Evolutionary conservation across 23 tunicate genomes (phyloP).

Genomic region (Halocynthia aurantium): DNA sequence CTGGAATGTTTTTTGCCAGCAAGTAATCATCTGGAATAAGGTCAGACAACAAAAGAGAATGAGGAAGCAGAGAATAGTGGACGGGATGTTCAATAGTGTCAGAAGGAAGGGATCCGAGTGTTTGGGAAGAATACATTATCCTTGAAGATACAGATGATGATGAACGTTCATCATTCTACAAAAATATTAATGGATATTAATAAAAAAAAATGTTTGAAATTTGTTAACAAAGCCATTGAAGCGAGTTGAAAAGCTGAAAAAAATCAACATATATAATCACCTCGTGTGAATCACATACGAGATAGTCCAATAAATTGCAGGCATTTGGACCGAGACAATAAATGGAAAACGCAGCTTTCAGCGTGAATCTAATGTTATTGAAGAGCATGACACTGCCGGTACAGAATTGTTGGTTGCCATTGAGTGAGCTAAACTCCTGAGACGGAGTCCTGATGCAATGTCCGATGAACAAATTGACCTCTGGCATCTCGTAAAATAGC

Average conservation of each 20-base stretch:
- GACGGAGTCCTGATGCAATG: slow-evolving; percentile 20
- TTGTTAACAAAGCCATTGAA: neutral
- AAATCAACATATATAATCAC: neutral
- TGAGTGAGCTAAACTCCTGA: no score
- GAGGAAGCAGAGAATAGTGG: slow-evolving; percentile 18
- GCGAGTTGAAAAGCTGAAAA: neutral
- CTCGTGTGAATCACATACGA: slow-evolving; percentile 14
- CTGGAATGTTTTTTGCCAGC: slow-evolving; percentile 22
- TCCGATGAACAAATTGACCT: slow-evolving; percentile 62
- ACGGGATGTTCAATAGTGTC: neutral
- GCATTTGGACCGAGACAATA: slow-evolving; percentile 57
- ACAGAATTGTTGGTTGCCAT: neutral
- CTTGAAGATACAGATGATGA: slow-evolving; percentile 17
- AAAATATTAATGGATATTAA: neutral
- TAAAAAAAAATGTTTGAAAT: neutral
- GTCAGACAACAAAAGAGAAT: slow-evolving; percentile 37
- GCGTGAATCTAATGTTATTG: slow-evolving; percentile 32
- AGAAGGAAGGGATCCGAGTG: slow-evolving; percentile 1
- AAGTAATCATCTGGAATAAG: slow-evolving; percentile 52
- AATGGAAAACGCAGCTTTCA: slow-evolving; percentile 45
- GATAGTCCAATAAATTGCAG: slow-evolving; percentile 40
- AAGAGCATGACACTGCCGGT: slow-evolving; percentile 73
- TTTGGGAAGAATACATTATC: neutral
- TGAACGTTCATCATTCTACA: neutral
- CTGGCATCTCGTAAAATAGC: neutral